Evolutionary conservation across 2,113 vertebrate genomes (phyloP).

Genomic region (Fukomys damarensis): DNA sequence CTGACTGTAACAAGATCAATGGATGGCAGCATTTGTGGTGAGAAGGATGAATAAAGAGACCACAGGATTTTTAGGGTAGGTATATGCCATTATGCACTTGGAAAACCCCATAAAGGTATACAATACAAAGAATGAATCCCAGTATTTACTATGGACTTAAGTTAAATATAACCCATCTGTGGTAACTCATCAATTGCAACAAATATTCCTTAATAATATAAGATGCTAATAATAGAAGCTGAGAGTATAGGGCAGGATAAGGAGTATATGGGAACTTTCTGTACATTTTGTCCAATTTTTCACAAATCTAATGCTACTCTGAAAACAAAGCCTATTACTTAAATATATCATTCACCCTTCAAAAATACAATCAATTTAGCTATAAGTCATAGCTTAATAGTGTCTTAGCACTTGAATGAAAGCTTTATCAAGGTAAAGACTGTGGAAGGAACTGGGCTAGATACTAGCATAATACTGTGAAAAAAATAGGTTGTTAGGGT

Average conservation of each 20-base stretch:
- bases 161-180: slow-evolving; percentile 7
- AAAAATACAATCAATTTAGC: slow-evolving; percentile 16
- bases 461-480: background rate
- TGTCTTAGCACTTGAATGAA: background rate
- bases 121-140: background rate
- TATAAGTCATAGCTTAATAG: background rate
- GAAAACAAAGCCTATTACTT: background rate
- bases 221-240: background rate
- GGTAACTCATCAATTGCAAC: background rate
- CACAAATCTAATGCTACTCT: background rate
- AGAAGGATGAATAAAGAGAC: background rate
- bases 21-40: background rate
- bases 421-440: background rate
- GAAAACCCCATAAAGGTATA: background rate
- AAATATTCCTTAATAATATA: background rate
- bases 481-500: background rate
- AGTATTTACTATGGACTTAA: background rate
- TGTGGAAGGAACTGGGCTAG: background rate
- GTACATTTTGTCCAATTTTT: background rate
- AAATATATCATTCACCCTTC: background rate
- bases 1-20: background rate
- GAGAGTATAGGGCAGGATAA: background rate
- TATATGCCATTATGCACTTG: background rate
- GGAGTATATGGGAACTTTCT: background rate
- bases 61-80: background rate